These are phyloP conservation scores for Clinocottus analis DNA, from an alignment of 2,113 vertebrate species.

Conservation along the genomic window DNA sequence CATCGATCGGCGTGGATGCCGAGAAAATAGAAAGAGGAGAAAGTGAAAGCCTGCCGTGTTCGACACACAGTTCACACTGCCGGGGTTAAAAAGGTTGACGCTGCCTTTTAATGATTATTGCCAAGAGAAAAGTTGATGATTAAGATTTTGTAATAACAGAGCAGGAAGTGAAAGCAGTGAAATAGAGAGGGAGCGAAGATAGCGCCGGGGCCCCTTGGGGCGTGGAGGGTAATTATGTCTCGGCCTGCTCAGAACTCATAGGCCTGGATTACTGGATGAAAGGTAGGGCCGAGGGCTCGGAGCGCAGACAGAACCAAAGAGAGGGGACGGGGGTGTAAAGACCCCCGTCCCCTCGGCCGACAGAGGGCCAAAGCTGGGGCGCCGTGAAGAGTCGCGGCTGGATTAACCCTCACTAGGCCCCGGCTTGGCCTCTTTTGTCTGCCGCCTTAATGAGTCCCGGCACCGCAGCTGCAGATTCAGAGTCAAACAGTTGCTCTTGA, in stretches of 20 bases:
- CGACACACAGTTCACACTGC: conserved; percentile 86
- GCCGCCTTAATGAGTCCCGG: conserved; percentile 55
- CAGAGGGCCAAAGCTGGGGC: conserved; percentile 50
- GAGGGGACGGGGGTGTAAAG: conserved; percentile 47
- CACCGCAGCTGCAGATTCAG: conserved; percentile 76
- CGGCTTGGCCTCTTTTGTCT: conserved; percentile 76
- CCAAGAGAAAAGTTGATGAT: conserved; percentile 89
- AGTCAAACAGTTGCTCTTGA: conserved; percentile 63
- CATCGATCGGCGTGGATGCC: not conserved
- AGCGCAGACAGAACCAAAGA: conserved; percentile 15
- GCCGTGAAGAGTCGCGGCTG: conserved; percentile 38
- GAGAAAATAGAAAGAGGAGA: conserved; percentile 74
- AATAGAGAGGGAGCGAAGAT: conserved; percentile 50
- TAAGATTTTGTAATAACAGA: conserved; percentile 81
- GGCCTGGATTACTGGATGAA: conserved; percentile 79
- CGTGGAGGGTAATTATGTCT: conserved; percentile 68
- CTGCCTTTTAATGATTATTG: conserved; percentile 83
- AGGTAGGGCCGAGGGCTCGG: conserved; percentile 49
- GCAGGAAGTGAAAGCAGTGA: conserved; percentile 65
- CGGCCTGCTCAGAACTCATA: conserved; percentile 57
- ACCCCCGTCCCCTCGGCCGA: conserved; percentile 45
- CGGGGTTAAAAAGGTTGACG: conserved; percentile 54
- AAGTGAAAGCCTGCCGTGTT: conserved; percentile 85
- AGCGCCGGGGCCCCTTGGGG: conserved; percentile 32
- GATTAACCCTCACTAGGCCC: conserved; percentile 64